Evolutionary conservation across 2,888 invertebrate species (phyloP), one percentile per base, ranked within the genome.

Genomic region (Stramonita haemastoma): DNA sequence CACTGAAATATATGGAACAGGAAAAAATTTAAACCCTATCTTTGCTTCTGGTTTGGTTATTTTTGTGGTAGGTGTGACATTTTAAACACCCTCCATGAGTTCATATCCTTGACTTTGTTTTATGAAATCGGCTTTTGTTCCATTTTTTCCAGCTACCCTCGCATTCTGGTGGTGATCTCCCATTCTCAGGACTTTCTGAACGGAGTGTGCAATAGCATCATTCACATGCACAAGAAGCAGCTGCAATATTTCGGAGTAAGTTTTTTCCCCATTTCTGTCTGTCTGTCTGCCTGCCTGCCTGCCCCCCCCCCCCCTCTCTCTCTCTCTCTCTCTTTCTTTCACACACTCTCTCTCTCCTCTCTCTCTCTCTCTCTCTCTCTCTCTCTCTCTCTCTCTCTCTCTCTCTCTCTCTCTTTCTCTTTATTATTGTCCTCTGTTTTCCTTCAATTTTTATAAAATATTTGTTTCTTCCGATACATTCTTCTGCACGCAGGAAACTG

Each of bases 121-220:
- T 5, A 46, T 46, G 4, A 46, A 46, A 46, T 46, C 46, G 46
- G 8, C 8, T 46, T 46, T 46, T 46, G 4, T 46, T 46, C 46
- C 46, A 46, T 46, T 46, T 46, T 66, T 88, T 93, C 17, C 94
- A 98, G 98, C 91, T 99, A 99, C 96, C 99, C 99, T 96, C 97
- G 99, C 94, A 99, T 99, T 96, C 97, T 99, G 94, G 98, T 99
- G 91, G 97, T 99, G 92, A 99, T 99, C 94, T 99, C 99, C 1
- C 99, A 99, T 96, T 99, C 99, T 6, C 99, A 99, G 97, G 97
- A 99, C 97, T 99, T 99, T 96, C 97, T 99, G 94, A 99, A 99
- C 96, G 99, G 99, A 90, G 99, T 99, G 90, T 97, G 97, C 93
- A 97, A 96, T 17, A 99, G 99, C 96, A 99, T 99, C 91, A 97